A percentile compares a stretch with the other conserved stretches of the same genome.
Conservation (phyloP, 2,888 invertebrate species). For the Ormyrus labotus region DNA sequence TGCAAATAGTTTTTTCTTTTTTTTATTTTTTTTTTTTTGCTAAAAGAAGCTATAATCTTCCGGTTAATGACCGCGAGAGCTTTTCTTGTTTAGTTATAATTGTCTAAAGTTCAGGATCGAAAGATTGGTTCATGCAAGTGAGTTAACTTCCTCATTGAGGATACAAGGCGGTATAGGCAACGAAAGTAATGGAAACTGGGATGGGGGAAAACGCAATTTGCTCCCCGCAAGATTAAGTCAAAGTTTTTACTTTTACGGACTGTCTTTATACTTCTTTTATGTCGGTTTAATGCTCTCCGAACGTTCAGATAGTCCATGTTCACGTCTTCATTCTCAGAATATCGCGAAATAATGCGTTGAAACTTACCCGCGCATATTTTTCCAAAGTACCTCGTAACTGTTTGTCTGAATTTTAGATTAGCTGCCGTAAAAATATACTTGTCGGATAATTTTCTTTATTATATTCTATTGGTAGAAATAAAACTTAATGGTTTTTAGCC, state of each 20-base stretch:
- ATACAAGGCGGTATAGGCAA: constrained; percentile 16
- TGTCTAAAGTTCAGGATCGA: background rate
- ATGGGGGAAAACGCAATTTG: constrained; percentile 65
- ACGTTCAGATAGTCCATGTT: constrained; percentile 43
- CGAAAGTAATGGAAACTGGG: constrained; percentile 66
- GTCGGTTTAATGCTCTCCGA: constrained; percentile 58
- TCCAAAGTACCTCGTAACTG: too few species aligned
- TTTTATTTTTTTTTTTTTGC: constrained; percentile 6
- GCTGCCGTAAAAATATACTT: too few species aligned
- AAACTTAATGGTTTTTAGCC: too few species aligned
- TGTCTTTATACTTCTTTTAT: constrained; percentile 66
- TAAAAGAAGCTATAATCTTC: too few species aligned
- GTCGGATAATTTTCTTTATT: too few species aligned
- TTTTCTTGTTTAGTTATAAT: background rate
- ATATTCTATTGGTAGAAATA: too few species aligned
- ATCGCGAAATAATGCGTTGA: constrained; percentile 15
- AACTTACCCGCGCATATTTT: background rate
- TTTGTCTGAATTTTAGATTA: too few species aligned
- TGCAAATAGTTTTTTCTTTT: background rate
- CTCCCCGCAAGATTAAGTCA: constrained; percentile 66
- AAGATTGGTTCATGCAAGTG: constrained; percentile 24
- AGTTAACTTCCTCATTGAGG: constrained; percentile 7
- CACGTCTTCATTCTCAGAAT: constrained; percentile 15
- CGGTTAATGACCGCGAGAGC: too few species aligned
- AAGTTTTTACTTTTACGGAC: constrained; percentile 66